Conservation (phyloP, 2,113 vertebrate species). For the Neogale vison region DNA sequence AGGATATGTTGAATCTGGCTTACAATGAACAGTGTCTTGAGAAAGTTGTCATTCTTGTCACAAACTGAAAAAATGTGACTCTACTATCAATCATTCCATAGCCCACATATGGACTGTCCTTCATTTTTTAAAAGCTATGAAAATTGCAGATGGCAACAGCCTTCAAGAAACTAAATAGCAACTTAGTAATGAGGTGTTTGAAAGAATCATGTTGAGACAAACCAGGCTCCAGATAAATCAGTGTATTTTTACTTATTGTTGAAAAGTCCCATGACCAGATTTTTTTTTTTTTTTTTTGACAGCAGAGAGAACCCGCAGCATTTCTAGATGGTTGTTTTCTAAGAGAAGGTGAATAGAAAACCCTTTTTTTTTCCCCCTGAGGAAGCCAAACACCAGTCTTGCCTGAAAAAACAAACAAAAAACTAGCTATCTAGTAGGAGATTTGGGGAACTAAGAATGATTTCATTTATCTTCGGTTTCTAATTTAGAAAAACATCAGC, state of each 20-base stretch:
- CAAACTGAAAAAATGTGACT: slow-evolving; percentile 33
- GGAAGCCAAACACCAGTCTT: background rate
- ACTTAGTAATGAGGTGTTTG: slow-evolving; percentile 67
- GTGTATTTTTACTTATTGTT: slow-evolving; percentile 44
- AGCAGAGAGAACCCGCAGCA: background rate
- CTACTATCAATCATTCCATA: background rate
- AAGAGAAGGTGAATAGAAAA: background rate
- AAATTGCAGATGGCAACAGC: slow-evolving; percentile 54
- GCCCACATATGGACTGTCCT: slow-evolving; percentile 6
- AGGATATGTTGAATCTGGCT: slow-evolving; percentile 6
- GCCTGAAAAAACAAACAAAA: slow-evolving; percentile 4
- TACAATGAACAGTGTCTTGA: background rate
- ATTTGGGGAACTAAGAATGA: background rate
- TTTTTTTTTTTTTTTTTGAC: slow-evolving; percentile 33
- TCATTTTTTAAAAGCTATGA: slow-evolving; percentile 48
- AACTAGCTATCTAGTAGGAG: background rate
- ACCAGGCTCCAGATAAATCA: slow-evolving; percentile 55
- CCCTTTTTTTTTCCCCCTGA: too few relatives aligned
- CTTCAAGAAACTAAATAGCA: slow-evolving; percentile 40
- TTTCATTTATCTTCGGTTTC: slow-evolving; percentile 22
- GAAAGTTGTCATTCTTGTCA: slow-evolving; percentile 27
- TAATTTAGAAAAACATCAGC: background rate
- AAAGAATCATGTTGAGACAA: slow-evolving; percentile 58
- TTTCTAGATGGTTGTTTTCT: background rate
- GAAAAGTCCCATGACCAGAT: background rate